phyloP scores from a whole-genome alignment of 2,797 vertebrate genomes.

The Neostethus bicornis region DNA sequence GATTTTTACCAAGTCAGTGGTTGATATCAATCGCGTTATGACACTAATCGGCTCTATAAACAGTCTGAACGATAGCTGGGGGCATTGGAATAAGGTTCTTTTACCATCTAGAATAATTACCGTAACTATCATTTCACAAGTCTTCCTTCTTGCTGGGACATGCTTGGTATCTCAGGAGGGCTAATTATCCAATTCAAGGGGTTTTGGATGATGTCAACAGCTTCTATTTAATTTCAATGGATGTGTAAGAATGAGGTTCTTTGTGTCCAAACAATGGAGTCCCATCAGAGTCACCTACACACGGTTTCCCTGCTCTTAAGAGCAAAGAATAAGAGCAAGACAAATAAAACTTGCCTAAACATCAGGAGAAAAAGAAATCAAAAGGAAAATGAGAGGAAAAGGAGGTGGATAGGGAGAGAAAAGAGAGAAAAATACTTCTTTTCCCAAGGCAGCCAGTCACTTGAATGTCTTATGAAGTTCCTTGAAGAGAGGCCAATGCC shows the following conservation, averaged over 20 bases:
- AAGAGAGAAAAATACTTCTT: conserved; percentile 53
- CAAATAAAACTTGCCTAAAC: conserved; percentile 71
- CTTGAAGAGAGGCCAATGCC: conserved; percentile 73
- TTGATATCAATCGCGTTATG: background rate
- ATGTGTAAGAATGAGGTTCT: conserved; percentile 2
- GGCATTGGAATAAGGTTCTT: background rate
- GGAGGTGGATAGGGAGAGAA: background rate
- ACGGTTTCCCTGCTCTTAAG: conserved; percentile 51
- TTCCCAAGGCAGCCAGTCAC: conserved; percentile 75
- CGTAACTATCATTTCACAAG: conserved; percentile 22
- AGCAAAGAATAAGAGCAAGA: conserved; percentile 65
- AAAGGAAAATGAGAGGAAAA: conserved; percentile 23
- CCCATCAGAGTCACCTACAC: conserved; percentile 30
- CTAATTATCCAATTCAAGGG: conserved; percentile 20
- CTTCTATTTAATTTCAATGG: conserved; percentile 23
- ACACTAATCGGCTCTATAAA: background rate
- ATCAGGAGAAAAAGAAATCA: conserved; percentile 62
- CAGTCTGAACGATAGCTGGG: conserved; percentile 2
- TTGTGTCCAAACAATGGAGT: conserved; percentile 24
- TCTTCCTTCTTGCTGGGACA: conserved; percentile 32
- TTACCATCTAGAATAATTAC: background rate
- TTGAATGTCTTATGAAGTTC: conserved; percentile 74
- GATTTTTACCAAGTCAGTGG: background rate
- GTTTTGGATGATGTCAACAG: conserved; percentile 35
- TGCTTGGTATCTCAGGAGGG: background rate